phyloP scores from a whole-genome alignment of 92 coral and sea anemone species.

The Heteractis magnifica region DNA sequence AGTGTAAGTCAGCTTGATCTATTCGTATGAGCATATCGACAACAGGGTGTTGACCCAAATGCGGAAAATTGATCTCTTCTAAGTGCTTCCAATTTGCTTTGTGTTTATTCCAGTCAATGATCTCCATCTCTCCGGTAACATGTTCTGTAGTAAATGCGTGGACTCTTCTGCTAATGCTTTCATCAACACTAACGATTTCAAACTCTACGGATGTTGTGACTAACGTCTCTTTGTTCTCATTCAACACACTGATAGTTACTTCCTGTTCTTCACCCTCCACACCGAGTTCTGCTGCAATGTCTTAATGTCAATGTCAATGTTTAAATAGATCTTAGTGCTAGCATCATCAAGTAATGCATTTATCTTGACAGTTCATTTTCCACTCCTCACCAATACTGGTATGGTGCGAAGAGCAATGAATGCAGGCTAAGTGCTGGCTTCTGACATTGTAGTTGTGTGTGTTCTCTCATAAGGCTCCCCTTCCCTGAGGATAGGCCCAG shows the following conservation, averaged over 20 bases:
- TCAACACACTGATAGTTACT: neutral
- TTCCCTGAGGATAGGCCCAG: constrained; percentile 1
- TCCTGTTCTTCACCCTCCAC: neutral
- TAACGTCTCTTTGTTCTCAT: neutral
- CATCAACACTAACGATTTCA: neutral
- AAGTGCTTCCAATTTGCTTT: too few species aligned
- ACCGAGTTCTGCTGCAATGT: constrained; percentile 23
- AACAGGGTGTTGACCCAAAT: neutral
- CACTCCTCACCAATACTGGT: constrained; percentile 24
- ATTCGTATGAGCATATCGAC: neutral
- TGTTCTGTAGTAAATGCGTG: neutral
- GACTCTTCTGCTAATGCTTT: neutral
- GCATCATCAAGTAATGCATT: constrained; percentile 42
- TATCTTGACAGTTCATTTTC: constrained; percentile 23
- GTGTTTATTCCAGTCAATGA: neutral
- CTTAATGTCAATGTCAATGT: too few species aligned
- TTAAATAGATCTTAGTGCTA: constrained; percentile 39
- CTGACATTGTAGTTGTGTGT: constrained; percentile 19
- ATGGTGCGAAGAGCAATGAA: constrained; percentile 23
- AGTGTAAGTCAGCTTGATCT: constrained; percentile 30
- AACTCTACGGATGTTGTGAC: neutral
- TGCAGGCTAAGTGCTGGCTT: neutral
- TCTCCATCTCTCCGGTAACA: neutral
- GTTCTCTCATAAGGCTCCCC: constrained; percentile 32
- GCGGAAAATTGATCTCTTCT: neutral